Percentiles rank a stretch among this genome's conserved stretches.
Evolutionary conservation across 1,140 invertebrate genomes (phyloP).

Genomic region (Cylas formicarius): DNA sequence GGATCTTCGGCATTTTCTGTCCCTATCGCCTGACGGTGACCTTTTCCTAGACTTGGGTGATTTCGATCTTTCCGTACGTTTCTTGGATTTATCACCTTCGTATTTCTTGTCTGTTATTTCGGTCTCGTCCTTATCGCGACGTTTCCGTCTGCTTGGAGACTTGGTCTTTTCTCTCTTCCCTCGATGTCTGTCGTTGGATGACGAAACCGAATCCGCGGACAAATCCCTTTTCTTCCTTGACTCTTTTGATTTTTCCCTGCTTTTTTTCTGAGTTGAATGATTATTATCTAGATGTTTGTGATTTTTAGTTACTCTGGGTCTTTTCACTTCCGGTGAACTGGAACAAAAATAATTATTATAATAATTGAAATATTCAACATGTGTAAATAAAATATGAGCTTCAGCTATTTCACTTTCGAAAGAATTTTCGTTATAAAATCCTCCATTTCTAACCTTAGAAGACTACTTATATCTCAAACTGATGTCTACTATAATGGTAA

Average conservation of each 20-base stretch:
- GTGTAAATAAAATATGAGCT: neutral
- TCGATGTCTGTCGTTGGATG: conserved; percentile 6
- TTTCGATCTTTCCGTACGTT: conserved; percentile 18
- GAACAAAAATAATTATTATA: conserved; percentile 8
- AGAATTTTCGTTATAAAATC: no score
- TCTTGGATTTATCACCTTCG: conserved; percentile 7
- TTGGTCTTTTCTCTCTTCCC: no score
- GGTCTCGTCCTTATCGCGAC: no score
- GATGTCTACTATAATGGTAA: no score
- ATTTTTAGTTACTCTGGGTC: conserved; percentile 16
- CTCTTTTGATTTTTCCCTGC: conserved; percentile 17
- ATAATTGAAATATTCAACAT: conserved; percentile 4
- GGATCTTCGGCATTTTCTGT: conserved; percentile 9
- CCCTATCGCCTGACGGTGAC: conserved; percentile 4
- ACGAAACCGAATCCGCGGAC: neutral
- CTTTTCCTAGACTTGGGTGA: conserved; percentile 10
- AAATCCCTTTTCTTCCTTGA: conserved; percentile 11
- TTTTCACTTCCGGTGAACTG: conserved; percentile 32
- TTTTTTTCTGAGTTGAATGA: conserved; percentile 7
- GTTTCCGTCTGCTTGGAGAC: no score
- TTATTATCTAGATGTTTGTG: conserved; percentile 17
- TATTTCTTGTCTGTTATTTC: no score
- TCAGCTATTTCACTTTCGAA: no score
- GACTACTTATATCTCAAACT: no score
- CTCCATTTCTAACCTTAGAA: no score